Conservation (phyloP, 1,140 invertebrate species). For the Maniola jurtina region DNA sequence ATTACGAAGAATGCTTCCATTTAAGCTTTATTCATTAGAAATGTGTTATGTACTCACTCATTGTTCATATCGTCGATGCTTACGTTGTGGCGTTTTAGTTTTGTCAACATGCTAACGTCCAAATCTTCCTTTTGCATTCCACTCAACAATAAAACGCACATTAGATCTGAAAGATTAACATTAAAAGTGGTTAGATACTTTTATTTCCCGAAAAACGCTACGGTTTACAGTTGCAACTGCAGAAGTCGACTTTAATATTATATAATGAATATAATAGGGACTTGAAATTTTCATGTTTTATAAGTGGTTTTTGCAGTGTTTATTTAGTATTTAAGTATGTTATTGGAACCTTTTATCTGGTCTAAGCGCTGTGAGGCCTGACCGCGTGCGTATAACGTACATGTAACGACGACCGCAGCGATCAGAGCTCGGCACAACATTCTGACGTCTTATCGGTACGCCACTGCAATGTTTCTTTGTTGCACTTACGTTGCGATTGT, state of each 20-base stretch:
- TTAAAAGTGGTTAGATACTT: background rate
- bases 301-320: background rate
- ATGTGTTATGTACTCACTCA: constrained; percentile 44
- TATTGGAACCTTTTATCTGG: constrained; percentile 65
- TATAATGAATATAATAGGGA: too few species aligned
- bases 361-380: constrained; percentile 47
- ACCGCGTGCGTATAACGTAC: constrained; percentile 61
- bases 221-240: too few species aligned
- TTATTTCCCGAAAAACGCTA: too few species aligned
- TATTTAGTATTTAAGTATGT: constrained; percentile 18
- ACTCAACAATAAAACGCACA: constrained; percentile 63
- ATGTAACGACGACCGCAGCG: constrained; percentile 53
- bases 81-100: constrained; percentile 55
- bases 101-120: constrained; percentile 49
- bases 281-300: background rate
- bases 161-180: constrained; percentile 52
- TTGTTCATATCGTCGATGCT: constrained; percentile 59
- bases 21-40: background rate
- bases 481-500: constrained; percentile 10
- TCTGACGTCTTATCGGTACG: constrained; percentile 38
- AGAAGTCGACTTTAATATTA: background rate
- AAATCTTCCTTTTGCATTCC: constrained; percentile 66
- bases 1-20: too few species aligned
- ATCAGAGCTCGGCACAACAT: constrained; percentile 58
- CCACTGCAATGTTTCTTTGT: constrained; percentile 8